Base-by-base conservation (phyloP, 2,113 vertebrate species). In the Sylvietta virens region DNA sequence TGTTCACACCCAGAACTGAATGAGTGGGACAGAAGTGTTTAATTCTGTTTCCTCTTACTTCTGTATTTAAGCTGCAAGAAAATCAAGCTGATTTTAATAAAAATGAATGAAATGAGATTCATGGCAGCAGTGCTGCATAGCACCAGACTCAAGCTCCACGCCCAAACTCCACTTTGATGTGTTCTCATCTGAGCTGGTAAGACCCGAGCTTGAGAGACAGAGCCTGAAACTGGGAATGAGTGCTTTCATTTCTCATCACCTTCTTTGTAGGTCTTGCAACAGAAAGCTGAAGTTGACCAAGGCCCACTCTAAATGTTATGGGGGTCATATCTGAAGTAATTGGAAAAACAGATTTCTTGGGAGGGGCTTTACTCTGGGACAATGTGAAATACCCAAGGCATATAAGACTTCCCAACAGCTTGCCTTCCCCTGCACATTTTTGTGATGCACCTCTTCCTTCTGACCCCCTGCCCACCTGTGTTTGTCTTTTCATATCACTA, bases 161-260 rank as follows among this genome's bases (percentile, higher is more conserved):
- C 11, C 58, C 0, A 0, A 61, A 27, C 22, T 61, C 26, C 13
- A 15, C 50, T 79, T 74, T 42, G 9, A 64, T 50, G 21, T 37
- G 19, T 54, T 78, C 57, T 84, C 6, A 6, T 79, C 51, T 35
- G 8, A 91, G 18, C 30, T 74, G 19, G 20, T 73, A 84, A 92
- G 40, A 83, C 35, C 14, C 15, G 81, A 45, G 27, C 15, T 61
- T 80, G 58, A 61, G 31, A 82, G 81, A 83, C 24, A 28, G 1
- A 1, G 9, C 20, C 23, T 67, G 1, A 6, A 26, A 62, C 19
- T 80, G 15, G 24, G 27, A 44, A 87, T 44, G 5, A 58, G 7
- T 50, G 9, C 60, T 60, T 80, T 54, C 6, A 17, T 67, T 94
- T 84, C 39, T 15, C 10, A n/a, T 65, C 11, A 28, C 4, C 11